Conservation (phyloP, 2,113 vertebrate species). For the Corvus moneduloides region DNA sequence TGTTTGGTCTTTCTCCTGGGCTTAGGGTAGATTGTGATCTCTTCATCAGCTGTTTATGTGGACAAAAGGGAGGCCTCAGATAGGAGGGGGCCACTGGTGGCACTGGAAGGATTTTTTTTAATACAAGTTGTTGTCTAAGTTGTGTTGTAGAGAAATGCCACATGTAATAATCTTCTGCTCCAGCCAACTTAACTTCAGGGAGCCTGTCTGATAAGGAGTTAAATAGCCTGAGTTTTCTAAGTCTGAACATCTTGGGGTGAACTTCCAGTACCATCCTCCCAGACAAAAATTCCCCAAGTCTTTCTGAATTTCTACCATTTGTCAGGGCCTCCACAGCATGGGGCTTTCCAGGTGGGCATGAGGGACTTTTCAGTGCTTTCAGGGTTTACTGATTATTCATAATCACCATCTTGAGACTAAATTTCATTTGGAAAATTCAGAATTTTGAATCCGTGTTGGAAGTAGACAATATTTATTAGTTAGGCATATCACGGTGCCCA, state of each 20-base stretch:
- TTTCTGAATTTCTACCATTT: not conserved
- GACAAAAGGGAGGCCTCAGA: slow-evolving; percentile 28
- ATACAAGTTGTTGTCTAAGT: not conserved
- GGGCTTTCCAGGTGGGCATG: not conserved
- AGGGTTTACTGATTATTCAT: not conserved
- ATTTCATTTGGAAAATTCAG: not conserved
- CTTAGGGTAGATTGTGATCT: slow-evolving; percentile 51
- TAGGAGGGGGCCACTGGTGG: not conserved
- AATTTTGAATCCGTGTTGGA: not conserved
- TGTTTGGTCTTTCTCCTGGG: slow-evolving; percentile 42
- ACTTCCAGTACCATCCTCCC: not conserved
- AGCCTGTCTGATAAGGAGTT: not conserved
- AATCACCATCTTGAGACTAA: not conserved
- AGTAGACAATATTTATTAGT: not conserved
- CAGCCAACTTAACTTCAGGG: not conserved
- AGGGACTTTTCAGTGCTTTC: not conserved
- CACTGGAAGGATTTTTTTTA: not conserved
- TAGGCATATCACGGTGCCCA: not conserved
- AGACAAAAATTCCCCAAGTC: not conserved
- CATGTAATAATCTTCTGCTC: not conserved
- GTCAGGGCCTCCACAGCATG: not conserved
- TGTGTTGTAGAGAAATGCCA: not conserved
- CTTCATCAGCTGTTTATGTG: slow-evolving; percentile 33
- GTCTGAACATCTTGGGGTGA: not conserved
- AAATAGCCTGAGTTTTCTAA: not conserved